Evolutionary conservation across 2,113 vertebrate genomes (phyloP).

Genomic region (Setophaga petechia): DNA sequence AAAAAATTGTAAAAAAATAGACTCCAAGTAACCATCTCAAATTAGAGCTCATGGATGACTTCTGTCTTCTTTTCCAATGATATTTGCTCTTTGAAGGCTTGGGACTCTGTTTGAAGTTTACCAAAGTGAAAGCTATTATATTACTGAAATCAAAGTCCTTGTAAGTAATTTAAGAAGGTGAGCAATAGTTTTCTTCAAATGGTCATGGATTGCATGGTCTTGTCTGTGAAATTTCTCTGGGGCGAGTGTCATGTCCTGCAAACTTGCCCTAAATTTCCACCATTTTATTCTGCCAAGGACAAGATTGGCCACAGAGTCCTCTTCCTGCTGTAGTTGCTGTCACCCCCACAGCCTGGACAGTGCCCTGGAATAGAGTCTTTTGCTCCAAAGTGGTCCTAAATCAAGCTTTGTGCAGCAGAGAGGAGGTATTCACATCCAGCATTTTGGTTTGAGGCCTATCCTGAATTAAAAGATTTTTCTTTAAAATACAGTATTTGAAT

Average conservation of each 20-base stretch:
- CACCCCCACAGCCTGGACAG: background rate
- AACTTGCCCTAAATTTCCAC: background rate
- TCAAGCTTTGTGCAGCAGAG: background rate
- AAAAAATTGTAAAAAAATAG: background rate
- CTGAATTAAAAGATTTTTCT: background rate
- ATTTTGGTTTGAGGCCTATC: background rate
- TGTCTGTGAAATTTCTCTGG: background rate
- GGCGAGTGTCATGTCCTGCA: background rate
- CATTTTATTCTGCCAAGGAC: background rate
- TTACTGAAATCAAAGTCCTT: background rate
- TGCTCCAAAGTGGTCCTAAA: background rate
- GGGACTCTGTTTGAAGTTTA: background rate
- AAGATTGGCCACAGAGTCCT: background rate
- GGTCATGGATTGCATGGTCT: background rate
- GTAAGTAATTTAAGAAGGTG: background rate
- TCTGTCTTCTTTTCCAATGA: background rate
- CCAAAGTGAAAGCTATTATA: background rate
- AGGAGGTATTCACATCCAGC: background rate
- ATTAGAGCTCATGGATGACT: constrained; percentile 17
- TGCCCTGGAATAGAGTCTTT: background rate
- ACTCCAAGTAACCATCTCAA: background rate
- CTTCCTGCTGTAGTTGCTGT: background rate
- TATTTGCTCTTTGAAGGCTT: background rate
- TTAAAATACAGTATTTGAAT: background rate
- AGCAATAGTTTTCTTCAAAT: background rate